Evolutionary conservation across 1,140 invertebrate genomes (phyloP).

Genomic region (Pseudomyrmex sp.): DNA sequence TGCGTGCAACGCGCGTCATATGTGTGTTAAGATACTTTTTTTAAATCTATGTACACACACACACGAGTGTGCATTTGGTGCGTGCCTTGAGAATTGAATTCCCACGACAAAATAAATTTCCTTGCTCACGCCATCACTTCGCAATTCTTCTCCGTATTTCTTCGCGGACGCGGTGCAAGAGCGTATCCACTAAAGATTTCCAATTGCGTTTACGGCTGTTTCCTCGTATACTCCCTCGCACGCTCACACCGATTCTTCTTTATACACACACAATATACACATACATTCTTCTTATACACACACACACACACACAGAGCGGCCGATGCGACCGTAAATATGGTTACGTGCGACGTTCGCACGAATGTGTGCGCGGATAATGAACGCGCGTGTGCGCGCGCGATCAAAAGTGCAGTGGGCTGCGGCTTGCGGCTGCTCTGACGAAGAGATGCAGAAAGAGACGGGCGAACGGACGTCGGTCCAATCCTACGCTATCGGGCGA

Average conservation of each 20-base stretch:
- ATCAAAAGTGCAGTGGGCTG: conserved; percentile 70
- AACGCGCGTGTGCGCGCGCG: conserved; percentile 62
- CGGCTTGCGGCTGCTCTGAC: conserved; percentile 67
- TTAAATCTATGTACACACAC: neutral
- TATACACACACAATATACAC: neutral
- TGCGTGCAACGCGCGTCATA: too few relatives aligned
- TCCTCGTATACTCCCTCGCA: conserved; percentile 16
- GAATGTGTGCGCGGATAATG: conserved; percentile 62
- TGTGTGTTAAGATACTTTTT: neutral
- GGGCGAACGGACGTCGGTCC: conserved; percentile 11
- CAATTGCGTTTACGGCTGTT: conserved; percentile 69
- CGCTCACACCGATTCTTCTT: neutral
- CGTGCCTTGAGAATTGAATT: conserved; percentile 7
- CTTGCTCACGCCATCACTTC: neutral
- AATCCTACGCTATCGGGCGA: conserved; percentile 37
- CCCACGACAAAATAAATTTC: conserved; percentile 46
- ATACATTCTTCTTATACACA: conserved; percentile 13
- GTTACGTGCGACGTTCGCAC: conserved; percentile 59
- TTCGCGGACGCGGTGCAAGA: conserved; percentile 18
- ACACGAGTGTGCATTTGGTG: neutral
- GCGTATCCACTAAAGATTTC: conserved; percentile 67
- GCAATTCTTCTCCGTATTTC: conserved; percentile 28
- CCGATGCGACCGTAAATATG: conserved; percentile 64
- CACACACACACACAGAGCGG: conserved; percentile 58
- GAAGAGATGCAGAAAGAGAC: conserved; percentile 19